A percentile compares a stretch with the other conserved stretches of the same genome.
phyloP scores from a whole-genome alignment of 2,797 vertebrate genomes.

The Karalla daura region DNA sequence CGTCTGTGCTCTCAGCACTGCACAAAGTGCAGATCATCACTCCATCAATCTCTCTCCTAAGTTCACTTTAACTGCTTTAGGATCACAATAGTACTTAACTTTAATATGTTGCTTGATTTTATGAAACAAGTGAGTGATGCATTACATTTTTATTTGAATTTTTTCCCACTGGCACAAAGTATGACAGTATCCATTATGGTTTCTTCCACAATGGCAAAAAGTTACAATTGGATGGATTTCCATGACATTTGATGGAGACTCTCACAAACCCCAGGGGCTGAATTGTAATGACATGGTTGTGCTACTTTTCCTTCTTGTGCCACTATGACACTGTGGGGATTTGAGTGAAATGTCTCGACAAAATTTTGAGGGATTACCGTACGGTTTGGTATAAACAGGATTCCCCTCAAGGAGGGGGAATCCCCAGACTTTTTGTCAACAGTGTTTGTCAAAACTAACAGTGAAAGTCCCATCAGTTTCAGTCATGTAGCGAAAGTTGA shows the following conservation, averaged over 20 bases:
- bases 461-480: not conserved
- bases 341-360: not conserved
- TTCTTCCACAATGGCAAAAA: not conserved
- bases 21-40: not conserved
- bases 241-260: not conserved
- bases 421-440: not conserved
- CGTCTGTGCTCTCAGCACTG: not conserved
- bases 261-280: not conserved
- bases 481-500: not conserved
- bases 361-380: not conserved
- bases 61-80: not conserved
- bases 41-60: not conserved
- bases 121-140: not conserved
- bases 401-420: not conserved
- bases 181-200: accelerated
- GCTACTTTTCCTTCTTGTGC: not conserved
- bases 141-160: not conserved
- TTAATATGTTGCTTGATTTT: not conserved
- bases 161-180: not conserved
- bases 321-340: not conserved
- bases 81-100: not conserved
- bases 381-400: too few relatives aligned
- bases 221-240: not conserved
- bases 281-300: not conserved
- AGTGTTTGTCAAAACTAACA: not conserved